phyloP scores from a whole-genome alignment of 2,113 vertebrate genomes.

The Heliornis fulica region DNA sequence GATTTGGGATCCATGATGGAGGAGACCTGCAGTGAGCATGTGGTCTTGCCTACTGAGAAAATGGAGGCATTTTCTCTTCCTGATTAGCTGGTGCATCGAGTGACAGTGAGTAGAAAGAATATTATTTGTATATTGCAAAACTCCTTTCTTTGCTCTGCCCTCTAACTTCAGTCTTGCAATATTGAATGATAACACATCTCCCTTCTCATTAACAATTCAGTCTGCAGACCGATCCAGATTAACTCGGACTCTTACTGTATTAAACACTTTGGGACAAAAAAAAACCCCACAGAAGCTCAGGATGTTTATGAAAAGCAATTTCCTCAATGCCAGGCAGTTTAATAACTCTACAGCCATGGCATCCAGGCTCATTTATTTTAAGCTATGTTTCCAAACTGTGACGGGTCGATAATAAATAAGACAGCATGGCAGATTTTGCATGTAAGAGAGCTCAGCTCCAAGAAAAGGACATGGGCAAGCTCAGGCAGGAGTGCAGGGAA shows the following conservation, averaged over 20 bases:
- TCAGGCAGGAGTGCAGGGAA: not conserved
- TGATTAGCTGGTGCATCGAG: not conserved
- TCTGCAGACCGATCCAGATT: conserved; percentile 46
- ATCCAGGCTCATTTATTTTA: conserved; percentile 67
- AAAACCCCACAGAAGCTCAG: not conserved
- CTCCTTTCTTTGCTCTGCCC: not conserved
- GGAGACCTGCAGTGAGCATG: not conserved
- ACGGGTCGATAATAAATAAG: conserved; percentile 52
- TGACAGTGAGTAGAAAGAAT: not conserved
- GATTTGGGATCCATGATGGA: accelerated
- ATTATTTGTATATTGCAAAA: not conserved
- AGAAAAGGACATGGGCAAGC: not conserved
- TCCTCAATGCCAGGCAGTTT: conserved; percentile 66
- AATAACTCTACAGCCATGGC: conserved; percentile 22
- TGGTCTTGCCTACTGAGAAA: not conserved
- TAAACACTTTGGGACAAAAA: conserved; percentile 14
- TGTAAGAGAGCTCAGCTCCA: not conserved
- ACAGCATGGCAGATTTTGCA: conserved; percentile 10
- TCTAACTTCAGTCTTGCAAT: not conserved
- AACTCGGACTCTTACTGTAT: conserved; percentile 16
- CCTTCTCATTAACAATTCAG: conserved; percentile 43
- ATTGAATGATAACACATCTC: conserved; percentile 36
- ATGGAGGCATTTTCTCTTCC: not conserved
- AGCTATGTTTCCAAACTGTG: conserved; percentile 45
- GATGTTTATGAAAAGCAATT: conserved; percentile 72